phyloP scores from a whole-genome alignment of 1,140 invertebrate genomes.

The Hestina assimilis region DNA sequence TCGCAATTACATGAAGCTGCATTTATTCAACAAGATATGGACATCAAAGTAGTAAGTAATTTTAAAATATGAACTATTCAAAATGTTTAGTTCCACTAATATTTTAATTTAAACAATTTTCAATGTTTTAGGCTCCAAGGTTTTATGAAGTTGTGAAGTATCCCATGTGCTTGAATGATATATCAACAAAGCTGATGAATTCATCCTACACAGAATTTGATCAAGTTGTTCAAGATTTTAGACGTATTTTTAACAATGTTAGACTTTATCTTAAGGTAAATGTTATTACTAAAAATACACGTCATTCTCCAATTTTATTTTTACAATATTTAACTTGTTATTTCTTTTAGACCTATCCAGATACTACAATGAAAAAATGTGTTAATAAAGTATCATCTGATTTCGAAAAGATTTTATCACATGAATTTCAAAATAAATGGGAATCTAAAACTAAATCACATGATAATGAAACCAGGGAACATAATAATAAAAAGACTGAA shows the following conservation, averaged over 20 bases:
- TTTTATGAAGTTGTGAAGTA: conserved; percentile 75
- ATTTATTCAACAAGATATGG: conserved; percentile 71
- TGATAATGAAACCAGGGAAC: conserved; percentile 25
- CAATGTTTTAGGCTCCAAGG: conserved; percentile 62
- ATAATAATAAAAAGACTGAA: conserved; percentile 42
- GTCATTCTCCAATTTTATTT: background rate
- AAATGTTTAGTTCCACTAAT: background rate
- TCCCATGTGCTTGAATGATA: conserved; percentile 71
- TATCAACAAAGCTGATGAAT: conserved; percentile 68
- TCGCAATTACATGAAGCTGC: conserved; percentile 58
- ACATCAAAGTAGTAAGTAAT: conserved; percentile 64
- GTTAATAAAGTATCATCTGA: conserved; percentile 64
- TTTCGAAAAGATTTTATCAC: conserved; percentile 65
- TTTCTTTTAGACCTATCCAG: conserved; percentile 62
- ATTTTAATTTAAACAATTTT: background rate
- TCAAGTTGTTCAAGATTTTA: conserved; percentile 73
- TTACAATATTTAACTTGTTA: background rate
- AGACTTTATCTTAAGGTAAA: conserved; percentile 71
- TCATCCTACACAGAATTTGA: conserved; percentile 66
- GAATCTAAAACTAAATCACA: conserved; percentile 47
- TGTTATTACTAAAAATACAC: background rate
- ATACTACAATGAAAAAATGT: conserved; percentile 64
- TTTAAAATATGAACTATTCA: background rate
- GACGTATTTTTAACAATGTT: conserved; percentile 72
- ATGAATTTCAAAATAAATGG: conserved; percentile 63